Percentiles rank a stretch among this genome's conserved stretches.
Conservation (phyloP, 2,113 vertebrate genomes). For the Microcebus griseorufus region DNA sequence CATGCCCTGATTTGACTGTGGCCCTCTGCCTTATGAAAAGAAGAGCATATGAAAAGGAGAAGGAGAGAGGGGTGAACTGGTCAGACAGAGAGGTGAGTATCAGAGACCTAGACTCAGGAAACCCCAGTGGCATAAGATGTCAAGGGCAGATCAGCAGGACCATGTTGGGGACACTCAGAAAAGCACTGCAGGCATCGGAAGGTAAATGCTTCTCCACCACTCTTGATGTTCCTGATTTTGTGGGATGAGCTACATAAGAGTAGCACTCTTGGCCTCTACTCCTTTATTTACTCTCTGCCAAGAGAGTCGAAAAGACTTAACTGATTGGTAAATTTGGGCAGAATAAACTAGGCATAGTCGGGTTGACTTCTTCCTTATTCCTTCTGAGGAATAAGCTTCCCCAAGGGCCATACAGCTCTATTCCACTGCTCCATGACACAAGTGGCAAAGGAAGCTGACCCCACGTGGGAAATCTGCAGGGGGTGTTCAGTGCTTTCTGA, state of each 20-base stretch:
- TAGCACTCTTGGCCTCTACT: neutral
- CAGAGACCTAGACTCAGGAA: neutral
- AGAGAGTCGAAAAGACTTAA: neutral
- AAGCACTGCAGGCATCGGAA: neutral
- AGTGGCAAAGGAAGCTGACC: neutral
- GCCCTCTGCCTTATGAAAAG: neutral
- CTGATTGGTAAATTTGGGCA: neutral
- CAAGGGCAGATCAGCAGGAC: neutral
- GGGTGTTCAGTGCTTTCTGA: neutral
- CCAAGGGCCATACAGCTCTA: neutral
- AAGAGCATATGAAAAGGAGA: neutral
- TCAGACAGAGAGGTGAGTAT: neutral
- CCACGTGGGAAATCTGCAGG: neutral
- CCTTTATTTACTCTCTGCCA: neutral
- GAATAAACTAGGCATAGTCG: neutral
- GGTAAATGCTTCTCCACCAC: neutral
- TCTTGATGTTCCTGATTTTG: neutral
- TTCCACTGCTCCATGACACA: neutral
- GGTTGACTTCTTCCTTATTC: neutral
- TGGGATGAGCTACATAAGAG: neutral
- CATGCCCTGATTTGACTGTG: neutral
- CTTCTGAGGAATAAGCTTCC: neutral
- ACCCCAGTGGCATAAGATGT: accelerated
- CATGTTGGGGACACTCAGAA: neutral
- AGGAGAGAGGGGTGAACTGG: neutral